A percentile compares a stretch with the other conserved stretches of the same genome.
Conservation (phyloP, 2,113 vertebrate species). For the Monarcha castaneiventris region DNA sequence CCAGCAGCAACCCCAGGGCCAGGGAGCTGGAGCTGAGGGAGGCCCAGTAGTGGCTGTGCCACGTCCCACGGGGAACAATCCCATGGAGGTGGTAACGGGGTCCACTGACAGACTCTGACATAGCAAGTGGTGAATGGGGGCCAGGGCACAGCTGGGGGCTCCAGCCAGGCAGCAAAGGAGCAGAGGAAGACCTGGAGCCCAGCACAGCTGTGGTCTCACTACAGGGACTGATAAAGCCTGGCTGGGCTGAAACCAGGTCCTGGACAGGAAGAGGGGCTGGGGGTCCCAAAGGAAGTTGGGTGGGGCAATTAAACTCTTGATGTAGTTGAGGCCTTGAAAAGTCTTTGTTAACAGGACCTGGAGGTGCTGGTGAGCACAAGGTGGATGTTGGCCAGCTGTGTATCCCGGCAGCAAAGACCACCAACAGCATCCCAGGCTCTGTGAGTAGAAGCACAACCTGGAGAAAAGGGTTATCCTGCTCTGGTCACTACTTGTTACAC, state of each 20-base stretch:
- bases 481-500: not conserved
- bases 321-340: not conserved
- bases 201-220: not conserved
- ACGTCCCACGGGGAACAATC: rapidly evolving
- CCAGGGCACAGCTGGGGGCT: not conserved
- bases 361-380: not conserved
- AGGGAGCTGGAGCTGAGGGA: not conserved
- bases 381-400: not conserved
- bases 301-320: not conserved
- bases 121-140: rapidly evolving
- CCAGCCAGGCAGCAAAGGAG: not conserved
- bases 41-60: rapidly evolving
- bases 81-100: rapidly evolving
- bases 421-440: not conserved
- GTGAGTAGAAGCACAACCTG: not conserved
- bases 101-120: not conserved
- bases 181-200: not conserved
- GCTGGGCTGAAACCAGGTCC: not conserved
- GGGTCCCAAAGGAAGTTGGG: not conserved
- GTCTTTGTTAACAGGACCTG: not conserved
- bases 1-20: not conserved
- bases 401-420: not conserved
- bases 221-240: too few species aligned
- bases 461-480: not conserved
- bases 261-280: not conserved